A percentile compares a stretch with the other conserved stretches of the same genome.
Evolutionary conservation across 1,140 invertebrate genomes (phyloP).

Genomic region (Drosophila mojavensis): DNA sequence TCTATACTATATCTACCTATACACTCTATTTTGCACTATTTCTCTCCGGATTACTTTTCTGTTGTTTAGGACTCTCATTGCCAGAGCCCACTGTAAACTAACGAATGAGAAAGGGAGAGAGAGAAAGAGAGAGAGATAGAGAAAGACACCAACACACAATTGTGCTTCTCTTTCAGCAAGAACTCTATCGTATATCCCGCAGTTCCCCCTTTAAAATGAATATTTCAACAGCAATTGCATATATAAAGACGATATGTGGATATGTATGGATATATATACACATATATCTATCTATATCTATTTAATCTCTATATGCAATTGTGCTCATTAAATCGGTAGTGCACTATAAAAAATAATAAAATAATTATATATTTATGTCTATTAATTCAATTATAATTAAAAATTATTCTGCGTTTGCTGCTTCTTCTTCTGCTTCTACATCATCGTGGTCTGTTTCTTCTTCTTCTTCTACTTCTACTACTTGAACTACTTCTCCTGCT

Average conservation of each 20-base stretch:
- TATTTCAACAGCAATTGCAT: too few species aligned
- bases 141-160: constrained; percentile 58
- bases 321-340: too few species aligned
- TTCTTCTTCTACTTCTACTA: constrained; percentile 1
- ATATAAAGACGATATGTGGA: too few species aligned
- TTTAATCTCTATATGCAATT: too few species aligned
- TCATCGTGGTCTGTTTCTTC: constrained; percentile 34
- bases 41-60: constrained; percentile 11
- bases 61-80: not conserved
- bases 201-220: too few species aligned
- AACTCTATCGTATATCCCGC: too few species aligned
- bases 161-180: constrained; percentile 4
- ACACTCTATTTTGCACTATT: constrained; percentile 17
- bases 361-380: too few species aligned
- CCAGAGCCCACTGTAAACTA: too few species aligned
- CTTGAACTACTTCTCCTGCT: constrained; percentile 18
- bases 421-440: constrained; percentile 28
- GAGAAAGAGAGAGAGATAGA: constrained; percentile 19
- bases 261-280: too few species aligned
- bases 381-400: too few species aligned
- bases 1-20: constrained; percentile 1
- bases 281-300: too few species aligned
- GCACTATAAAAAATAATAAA: too few species aligned
- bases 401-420: constrained; percentile 3
- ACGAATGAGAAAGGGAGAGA: constrained; percentile 26